Evolutionary conservation across 2,113 vertebrate species (phyloP), one percentile per base, ranked within the genome.

Genomic region (Pimephales promelas): DNA sequence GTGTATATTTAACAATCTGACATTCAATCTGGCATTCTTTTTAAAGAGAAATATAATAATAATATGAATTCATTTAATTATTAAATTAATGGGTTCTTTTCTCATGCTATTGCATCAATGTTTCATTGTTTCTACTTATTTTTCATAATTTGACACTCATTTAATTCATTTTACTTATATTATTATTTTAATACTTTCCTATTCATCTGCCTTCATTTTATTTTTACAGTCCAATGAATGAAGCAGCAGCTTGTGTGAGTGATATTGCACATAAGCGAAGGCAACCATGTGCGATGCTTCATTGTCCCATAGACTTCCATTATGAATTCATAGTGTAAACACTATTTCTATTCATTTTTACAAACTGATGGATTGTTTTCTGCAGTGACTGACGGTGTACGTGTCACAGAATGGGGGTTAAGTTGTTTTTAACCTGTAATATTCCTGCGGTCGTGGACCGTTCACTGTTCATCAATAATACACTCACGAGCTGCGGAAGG

Each of bases 391-490:
- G 62, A n/a, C 28, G 45, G 59, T n/a, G n/a, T n/a, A n/a, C 28
- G 0, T 3, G 47, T 28, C 57, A 26, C 40, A 10, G 24, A 10
- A 34, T 52, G 20, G 62, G n/a, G 79, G 79, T 81, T 81, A n/a
- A 64, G 45, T 54, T 52, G 79, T 68, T 14, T 81, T 81, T 81
- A 68, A 68, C 61, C 62, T 54, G 45, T 45, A 54, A 36, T 81
- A 68, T 52, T 52, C 11, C 56, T 79, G 24, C n/a, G 20, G 22
- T 78, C 10, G n/a, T 28, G 54, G 36, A 61, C 36, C 22, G 7
- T 45, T 59, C 77, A 43, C 14, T 31, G 16, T 64, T 62, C 45
- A 81, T 81, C 79, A 81, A 68, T 81, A 52, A 66, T 52, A 52
- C 62, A 70, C 79, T 68, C 62, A 68, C 43, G 52, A 9, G 10